A percentile compares a stretch with the other conserved stretches of the same genome.
Evolutionary conservation across 37 sponge, comb jelly and placozoan species (phyloP).

Genomic region (Hormiphora californensis): DNA sequence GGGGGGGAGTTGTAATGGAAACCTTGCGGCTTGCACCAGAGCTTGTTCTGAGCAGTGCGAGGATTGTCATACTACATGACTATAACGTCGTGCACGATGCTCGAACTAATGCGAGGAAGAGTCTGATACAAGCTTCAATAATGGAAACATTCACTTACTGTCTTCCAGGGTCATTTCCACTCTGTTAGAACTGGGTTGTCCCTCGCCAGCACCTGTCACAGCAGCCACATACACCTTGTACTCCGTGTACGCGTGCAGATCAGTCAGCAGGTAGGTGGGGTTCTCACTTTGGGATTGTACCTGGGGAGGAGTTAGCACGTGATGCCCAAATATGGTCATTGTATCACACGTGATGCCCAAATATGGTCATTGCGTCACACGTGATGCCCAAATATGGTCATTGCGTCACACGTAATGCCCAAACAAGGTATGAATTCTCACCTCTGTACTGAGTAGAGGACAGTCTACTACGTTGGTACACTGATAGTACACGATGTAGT

Average conservation of each 20-base stretch:
- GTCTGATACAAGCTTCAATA: too few relatives aligned
- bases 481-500: constrained; percentile 34
- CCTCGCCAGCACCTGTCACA: constrained; percentile 35
- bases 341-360: too few relatives aligned
- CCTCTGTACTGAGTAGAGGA: too few relatives aligned
- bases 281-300: constrained; percentile 33
- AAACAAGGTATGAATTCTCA: too few relatives aligned
- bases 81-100: too few relatives aligned
- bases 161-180: constrained; percentile 9
- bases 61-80: too few relatives aligned
- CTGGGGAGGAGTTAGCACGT: background rate
- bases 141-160: too few relatives aligned
- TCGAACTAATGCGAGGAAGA: too few relatives aligned
- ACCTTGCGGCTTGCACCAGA: background rate
- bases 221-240: constrained; percentile 45
- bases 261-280: constrained; percentile 48
- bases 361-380: too few relatives aligned
- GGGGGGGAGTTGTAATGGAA: background rate
- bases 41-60: background rate
- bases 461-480: constrained; percentile 38
- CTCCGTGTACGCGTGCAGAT: constrained; percentile 49
- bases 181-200: background rate
- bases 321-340: too few relatives aligned
- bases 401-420: too few relatives aligned
- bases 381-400: too few relatives aligned